Conservation (phyloP, 2,888 invertebrate genomes). For the Rhagonycha lutea region DNA sequence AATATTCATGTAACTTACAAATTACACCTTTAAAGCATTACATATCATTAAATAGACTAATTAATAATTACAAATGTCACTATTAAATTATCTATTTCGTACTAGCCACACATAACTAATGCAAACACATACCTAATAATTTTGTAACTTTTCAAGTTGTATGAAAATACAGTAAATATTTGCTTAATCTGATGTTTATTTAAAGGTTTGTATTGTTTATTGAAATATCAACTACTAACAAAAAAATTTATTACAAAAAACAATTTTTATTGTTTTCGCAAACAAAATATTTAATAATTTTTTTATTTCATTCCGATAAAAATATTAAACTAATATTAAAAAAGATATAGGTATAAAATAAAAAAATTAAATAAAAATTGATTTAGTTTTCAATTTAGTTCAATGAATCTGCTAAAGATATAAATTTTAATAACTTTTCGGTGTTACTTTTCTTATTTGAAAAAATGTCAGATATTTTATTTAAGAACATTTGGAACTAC, state of each 20-base stretch:
- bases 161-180: too few relatives aligned
- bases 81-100: background rate
- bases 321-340: background rate
- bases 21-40: background rate
- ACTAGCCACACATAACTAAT: background rate
- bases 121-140: background rate
- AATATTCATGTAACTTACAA: slow-evolving; percentile 14
- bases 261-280: too few relatives aligned
- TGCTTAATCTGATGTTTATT: too few relatives aligned
- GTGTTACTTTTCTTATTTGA: background rate
- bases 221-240: too few relatives aligned
- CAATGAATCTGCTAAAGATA: background rate
- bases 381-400: too few relatives aligned
- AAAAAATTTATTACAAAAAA: too few relatives aligned
- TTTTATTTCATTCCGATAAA: background rate
- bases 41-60: background rate
- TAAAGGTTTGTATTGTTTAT: too few relatives aligned
- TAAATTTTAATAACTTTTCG: background rate
- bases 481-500: background rate
- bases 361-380: background rate
- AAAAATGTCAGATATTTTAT: background rate
- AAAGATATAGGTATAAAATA: background rate
- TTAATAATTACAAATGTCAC: background rate
- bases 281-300: too few relatives aligned
- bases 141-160: background rate